A percentile compares a stretch with the other conserved stretches of the same genome.
Conservation (phyloP, 2,113 vertebrate species). For the Phalacrocorax aristotelis region DNA sequence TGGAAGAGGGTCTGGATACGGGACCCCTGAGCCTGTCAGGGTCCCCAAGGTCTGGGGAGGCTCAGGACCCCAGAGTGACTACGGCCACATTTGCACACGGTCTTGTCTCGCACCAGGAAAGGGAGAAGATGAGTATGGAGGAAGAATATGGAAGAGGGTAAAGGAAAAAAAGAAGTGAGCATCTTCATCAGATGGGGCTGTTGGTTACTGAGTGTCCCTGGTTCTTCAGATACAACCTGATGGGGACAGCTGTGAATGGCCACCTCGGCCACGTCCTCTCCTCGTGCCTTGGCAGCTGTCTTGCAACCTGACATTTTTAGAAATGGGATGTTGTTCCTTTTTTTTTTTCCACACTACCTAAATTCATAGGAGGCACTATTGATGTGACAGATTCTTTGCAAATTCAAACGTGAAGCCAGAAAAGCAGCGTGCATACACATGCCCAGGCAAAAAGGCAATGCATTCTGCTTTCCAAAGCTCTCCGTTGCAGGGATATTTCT, state of each 20-base stretch:
- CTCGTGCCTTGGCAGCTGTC: accelerated
- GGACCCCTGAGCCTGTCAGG: background rate
- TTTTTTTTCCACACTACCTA: background rate
- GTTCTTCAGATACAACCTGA: background rate
- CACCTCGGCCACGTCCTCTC: background rate
- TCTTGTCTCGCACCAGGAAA: background rate
- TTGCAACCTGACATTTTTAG: background rate
- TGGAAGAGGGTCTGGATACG: background rate
- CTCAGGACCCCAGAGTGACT: background rate
- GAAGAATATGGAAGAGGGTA: accelerated
- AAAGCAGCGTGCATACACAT: background rate
- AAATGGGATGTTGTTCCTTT: background rate
- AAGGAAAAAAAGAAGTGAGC: background rate
- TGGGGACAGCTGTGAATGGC: accelerated
- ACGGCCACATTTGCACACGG: too few relatives aligned
- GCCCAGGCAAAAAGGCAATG: background rate
- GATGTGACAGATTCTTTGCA: background rate
- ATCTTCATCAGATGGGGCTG: background rate
- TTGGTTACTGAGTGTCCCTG: background rate
- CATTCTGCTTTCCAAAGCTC: background rate
- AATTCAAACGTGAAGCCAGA: background rate
- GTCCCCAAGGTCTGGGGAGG: background rate
- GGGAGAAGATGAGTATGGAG: background rate
- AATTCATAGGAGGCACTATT: background rate
- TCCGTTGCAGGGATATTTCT: background rate